Conservation (phyloP, 2,797 vertebrate species). For the Sorex maritimensis region DNA sequence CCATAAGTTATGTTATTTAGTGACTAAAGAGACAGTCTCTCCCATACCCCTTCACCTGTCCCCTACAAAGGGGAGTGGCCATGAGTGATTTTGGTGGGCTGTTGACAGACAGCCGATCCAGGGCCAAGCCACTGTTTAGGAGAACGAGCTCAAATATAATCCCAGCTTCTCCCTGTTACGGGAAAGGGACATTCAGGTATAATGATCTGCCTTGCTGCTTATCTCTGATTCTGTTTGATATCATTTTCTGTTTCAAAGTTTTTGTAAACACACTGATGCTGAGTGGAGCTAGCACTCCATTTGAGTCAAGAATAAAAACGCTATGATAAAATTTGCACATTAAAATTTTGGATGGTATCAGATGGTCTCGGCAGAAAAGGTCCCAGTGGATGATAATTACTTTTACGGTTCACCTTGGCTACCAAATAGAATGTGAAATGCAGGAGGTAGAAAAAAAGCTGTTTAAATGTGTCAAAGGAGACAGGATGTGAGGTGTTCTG, state of each 20-base stretch:
- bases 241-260: conserved; percentile 57
- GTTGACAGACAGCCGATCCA: background rate
- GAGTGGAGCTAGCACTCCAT: background rate
- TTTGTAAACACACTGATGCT: conserved; percentile 39
- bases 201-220: background rate
- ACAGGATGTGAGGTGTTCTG: background rate
- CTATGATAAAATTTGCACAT: conserved; percentile 61
- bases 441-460: conserved; percentile 24
- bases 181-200: background rate
- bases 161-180: background rate
- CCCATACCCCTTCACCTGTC: background rate
- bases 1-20: too few species aligned
- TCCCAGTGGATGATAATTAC: conserved; percentile 11
- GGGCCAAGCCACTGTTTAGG: background rate
- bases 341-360: background rate
- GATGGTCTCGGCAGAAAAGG: conserved; percentile 34
- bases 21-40: background rate
- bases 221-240: conserved; percentile 59
- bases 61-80: background rate
- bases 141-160: background rate
- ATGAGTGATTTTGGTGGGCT: background rate
- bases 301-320: conserved; percentile 55
- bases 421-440: conserved; percentile 26
- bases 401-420: conserved; percentile 57
- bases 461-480: background rate